These are phyloP conservation scores for Oxystoma pomonae DNA, from an alignment of 2,888 invertebrate species.

Conservation along the genomic window DNA sequence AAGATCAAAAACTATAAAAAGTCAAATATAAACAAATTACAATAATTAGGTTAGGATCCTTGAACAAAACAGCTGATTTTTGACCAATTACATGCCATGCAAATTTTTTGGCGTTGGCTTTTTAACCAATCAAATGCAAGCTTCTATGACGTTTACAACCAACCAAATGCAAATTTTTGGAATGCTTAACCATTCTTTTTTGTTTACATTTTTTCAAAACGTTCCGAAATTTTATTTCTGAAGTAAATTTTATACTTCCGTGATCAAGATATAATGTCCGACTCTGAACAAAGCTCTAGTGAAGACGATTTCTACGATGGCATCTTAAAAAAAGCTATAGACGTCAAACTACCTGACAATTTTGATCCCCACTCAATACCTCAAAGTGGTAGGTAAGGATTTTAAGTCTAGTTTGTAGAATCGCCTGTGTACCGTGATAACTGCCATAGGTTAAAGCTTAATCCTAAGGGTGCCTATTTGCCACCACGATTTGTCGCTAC, in stretches of 20 bases:
- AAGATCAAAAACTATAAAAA: too few relatives aligned
- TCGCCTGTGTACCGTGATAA: too few relatives aligned
- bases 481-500: too few relatives aligned
- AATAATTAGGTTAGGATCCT: too few relatives aligned
- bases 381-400: slow-evolving; percentile 34
- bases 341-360: slow-evolving; percentile 40
- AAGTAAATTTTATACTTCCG: too few relatives aligned
- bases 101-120: neutral
- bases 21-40: too few relatives aligned
- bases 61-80: neutral
- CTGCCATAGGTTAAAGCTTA: too few relatives aligned
- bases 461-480: too few relatives aligned
- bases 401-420: neutral
- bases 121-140: neutral
- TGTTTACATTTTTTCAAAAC: neutral
- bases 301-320: slow-evolving; percentile 31
- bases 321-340: slow-evolving; percentile 38
- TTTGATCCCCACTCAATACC: slow-evolving; percentile 43
- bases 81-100: too few relatives aligned
- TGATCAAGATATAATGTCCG: slow-evolving; percentile 8
- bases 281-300: slow-evolving; percentile 24
- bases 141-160: neutral
- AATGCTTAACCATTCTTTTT: neutral
- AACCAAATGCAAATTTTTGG: neutral
- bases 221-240: neutral